Evolutionary conservation across 2,888 invertebrate species (phyloP), one percentile per base, ranked within the genome.

Genomic region (Chymomyza caudatula): DNA sequence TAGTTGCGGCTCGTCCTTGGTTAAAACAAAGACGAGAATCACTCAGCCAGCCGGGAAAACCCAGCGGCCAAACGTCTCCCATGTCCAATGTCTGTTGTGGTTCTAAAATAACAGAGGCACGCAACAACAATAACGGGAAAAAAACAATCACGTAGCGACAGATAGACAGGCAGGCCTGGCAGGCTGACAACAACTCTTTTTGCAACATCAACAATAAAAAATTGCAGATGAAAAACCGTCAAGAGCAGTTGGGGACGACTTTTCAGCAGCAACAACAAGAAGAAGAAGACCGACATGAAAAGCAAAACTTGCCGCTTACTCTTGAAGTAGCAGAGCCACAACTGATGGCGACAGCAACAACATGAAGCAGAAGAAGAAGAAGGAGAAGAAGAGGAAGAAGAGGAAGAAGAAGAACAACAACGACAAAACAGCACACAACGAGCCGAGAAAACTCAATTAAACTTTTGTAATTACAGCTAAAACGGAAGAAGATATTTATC

Each of bases 381-480:
- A 43, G 37, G 17, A 60, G 67, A 22, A n/a, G 37, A 56, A 65
- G 23, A 2, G 5, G 67, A 20, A 55, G 37, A 42, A 54, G 22
- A 17, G 44, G 22, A 8, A 43, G 37, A 20, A 58, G 65, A 23
- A 22, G 19, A 55, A 1, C 19, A n/a, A 6, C 44, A 44, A 3
- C 17, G n/a, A 11, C 17, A 19, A 19, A 47, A 47, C 15, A 19
- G 17, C 19, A 19, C 15, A 47, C 72, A 66, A 71, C 64, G 56
- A 63, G 62, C 69, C 70, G 74, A 76, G 76, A 87, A 89, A 89
- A 89, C 88, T 88, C 89, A 89, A 89, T 89, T 89, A 89, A 89
- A 89, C 89, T 89, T 89, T 89, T 89, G 88, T 89, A 89, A 89
- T 89, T 89, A 89, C 88, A 88, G 86, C 84, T 85, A 85, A 88